Evolutionary conservation across 2,113 vertebrate species (phyloP).

Genomic region (Eubucco bourcierii): DNA sequence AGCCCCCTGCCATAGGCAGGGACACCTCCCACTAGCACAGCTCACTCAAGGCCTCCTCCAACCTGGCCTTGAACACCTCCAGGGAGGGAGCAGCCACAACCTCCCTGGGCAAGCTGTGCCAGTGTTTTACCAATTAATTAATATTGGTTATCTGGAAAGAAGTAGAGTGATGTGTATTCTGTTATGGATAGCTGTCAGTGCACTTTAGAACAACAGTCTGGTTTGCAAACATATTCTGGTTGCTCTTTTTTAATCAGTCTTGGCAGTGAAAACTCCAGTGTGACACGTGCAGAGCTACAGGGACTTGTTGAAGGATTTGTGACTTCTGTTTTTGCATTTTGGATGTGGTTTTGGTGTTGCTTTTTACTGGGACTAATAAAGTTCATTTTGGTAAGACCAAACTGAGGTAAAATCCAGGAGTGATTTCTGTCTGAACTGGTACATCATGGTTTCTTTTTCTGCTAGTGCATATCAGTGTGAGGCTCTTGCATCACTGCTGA

Average conservation of each 20-base stretch:
- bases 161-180: neutral
- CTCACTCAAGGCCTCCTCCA: no score
- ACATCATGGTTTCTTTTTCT: neutral
- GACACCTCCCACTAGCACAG: no score
- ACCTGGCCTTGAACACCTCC: no score
- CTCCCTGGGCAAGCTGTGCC: no score
- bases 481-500: neutral
- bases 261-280: neutral
- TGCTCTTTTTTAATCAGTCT: conserved; percentile 28
- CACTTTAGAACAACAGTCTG: conserved; percentile 8
- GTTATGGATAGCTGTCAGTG: conserved; percentile 44
- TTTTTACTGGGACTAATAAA: neutral
- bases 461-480: neutral
- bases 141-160: conserved; percentile 17
- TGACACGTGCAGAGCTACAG: neutral
- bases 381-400: neutral
- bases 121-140: neutral
- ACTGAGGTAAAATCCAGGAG: neutral
- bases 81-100: no score
- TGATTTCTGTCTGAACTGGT: neutral
- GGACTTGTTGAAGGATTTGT: neutral
- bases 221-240: conserved; percentile 25
- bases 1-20: no score
- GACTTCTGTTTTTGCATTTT: neutral
- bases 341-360: neutral